Evolutionary conservation across 64 coral and sea anemone genomes (phyloP).

Genomic region (Dendronephthya gigantea): DNA sequence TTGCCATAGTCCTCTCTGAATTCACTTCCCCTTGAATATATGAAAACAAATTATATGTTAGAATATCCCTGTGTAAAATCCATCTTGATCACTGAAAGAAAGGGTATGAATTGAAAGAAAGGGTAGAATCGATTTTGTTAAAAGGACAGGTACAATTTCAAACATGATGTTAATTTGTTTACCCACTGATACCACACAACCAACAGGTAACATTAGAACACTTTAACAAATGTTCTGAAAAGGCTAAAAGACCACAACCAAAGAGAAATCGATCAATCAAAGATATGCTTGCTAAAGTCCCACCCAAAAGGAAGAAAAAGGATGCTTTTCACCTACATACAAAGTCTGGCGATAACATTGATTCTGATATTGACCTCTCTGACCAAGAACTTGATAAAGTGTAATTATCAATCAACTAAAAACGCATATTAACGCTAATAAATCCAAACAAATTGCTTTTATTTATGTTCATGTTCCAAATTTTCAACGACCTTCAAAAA

Average conservation of each 20-base stretch:
- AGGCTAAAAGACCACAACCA: neutral
- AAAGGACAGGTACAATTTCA: no score
- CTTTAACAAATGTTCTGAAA: neutral
- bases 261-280: conserved; percentile 2
- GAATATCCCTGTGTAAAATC: neutral
- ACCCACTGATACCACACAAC: no score
- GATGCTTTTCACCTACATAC: neutral
- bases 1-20: neutral
- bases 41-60: neutral
- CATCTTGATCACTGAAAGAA: no score
- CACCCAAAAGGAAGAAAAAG: neutral
- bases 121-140: no score
- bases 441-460: no score
- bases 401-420: neutral
- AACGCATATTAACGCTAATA: no score
- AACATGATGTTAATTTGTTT: no score
- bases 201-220: no score
- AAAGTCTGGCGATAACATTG: neutral
- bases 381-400: neutral
- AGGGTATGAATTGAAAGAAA: no score
- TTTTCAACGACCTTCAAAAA: no score
- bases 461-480: no score
- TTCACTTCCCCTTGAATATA: neutral
- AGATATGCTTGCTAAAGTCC: neutral
- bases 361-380: neutral